Conservation (phyloP, 1,140 invertebrate species). For the Ostrea denselamellosa region DNA sequence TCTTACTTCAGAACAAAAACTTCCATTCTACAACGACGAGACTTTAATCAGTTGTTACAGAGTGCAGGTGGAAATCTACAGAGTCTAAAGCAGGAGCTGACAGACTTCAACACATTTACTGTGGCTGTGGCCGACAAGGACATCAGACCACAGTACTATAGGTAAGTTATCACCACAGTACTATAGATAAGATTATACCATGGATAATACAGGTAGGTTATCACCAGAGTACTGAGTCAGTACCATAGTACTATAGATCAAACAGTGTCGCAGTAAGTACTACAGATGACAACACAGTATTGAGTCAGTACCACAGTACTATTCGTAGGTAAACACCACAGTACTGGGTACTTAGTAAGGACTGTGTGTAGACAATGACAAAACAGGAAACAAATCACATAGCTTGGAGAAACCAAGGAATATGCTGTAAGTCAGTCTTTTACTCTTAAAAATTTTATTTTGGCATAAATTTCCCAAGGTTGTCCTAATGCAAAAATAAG, state of each 20-base stretch:
- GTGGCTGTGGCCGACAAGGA: constrained; percentile 83
- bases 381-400: too few relatives aligned
- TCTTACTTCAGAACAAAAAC: constrained; percentile 68
- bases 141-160: constrained; percentile 87
- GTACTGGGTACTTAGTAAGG: too few relatives aligned
- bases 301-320: neutral
- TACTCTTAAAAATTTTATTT: too few relatives aligned
- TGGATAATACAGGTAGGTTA: neutral
- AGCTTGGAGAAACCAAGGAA: too few relatives aligned
- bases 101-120: constrained; percentile 92
- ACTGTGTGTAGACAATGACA: too few relatives aligned
- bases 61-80: constrained; percentile 81
- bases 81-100: constrained; percentile 88
- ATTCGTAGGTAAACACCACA: neutral
- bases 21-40: constrained; percentile 73
- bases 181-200: neutral
- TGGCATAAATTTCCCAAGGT: too few relatives aligned
- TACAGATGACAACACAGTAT: neutral
- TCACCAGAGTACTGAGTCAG: too few relatives aligned
- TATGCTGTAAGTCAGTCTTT: too few relatives aligned
- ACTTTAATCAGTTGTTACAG: constrained; percentile 75
- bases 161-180: constrained; percentile 74
- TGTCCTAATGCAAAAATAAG: too few relatives aligned
- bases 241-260: constrained; percentile 83
- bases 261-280: too few relatives aligned